Conservation (phyloP, 1,140 invertebrate genomes). For the Drosophila rhopaloa region DNA sequence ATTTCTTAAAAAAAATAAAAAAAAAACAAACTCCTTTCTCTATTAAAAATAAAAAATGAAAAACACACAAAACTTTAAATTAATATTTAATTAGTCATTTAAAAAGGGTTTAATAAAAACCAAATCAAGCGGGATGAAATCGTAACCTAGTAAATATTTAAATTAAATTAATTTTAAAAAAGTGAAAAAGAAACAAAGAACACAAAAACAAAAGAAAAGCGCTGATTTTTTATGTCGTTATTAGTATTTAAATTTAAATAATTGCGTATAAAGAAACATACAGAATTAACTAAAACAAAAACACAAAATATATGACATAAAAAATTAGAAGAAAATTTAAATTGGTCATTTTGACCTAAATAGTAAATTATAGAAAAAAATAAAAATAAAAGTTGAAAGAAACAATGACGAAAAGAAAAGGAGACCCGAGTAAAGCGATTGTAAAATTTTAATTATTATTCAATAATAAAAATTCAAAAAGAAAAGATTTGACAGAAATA, state of each 20-base stretch:
- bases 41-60: constrained; percentile 63
- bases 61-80: constrained; percentile 70
- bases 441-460: constrained; percentile 84
- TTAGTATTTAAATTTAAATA: constrained; percentile 84
- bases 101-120: constrained; percentile 67
- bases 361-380: constrained; percentile 77
- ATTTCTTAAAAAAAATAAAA: constrained; percentile 69
- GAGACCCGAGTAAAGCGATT: constrained; percentile 68
- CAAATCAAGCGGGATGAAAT: constrained; percentile 65
- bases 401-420: constrained; percentile 50
- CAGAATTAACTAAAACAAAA: constrained; percentile 56
- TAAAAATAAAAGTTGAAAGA: constrained; percentile 62
- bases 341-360: constrained; percentile 81
- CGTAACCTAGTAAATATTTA: constrained; percentile 80
- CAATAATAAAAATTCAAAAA: constrained; percentile 82
- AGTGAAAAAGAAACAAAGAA: constrained; percentile 53
- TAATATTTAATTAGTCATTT: constrained; percentile 79
- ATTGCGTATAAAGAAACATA: constrained; percentile 70
- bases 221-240: constrained; percentile 84
- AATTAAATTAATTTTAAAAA: constrained; percentile 81
- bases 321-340: constrained; percentile 78
- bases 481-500: constrained; percentile 76
- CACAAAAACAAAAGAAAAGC: constrained; percentile 65
- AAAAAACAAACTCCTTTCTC: constrained; percentile 71
- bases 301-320: constrained; percentile 52